Evolutionary conservation across 1,140 invertebrate genomes (phyloP), one percentile per base, ranked within the genome.

Genomic region (Caerostris extrusa): DNA sequence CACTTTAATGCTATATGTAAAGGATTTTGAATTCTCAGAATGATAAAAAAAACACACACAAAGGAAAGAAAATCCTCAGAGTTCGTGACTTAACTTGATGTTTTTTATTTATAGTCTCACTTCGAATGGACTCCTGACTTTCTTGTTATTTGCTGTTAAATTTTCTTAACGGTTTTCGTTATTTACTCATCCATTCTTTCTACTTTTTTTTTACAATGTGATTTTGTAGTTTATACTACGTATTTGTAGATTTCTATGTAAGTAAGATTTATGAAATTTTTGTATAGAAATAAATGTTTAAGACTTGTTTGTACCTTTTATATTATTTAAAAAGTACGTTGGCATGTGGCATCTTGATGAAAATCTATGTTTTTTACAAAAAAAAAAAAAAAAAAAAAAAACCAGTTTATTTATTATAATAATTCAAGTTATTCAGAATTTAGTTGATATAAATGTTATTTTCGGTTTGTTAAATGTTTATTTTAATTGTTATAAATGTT

Each of bases 21-120:
- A 87, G 19, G 60, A 87, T 87, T 12, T 57, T 87, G n/a, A 77
- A 77, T 34, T 77, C 34, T 5, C 12, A 12, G 3, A 77, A 53
- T 50, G 12, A 19, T 83, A 83, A 83, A 57, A 17, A 19, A 56
- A n/a, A n/a, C n/a, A 83, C 56, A 14, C 71, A 10, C 5, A 10
- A 55, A 34, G 34, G 71, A 90, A 17, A 64, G 53, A 90, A 90
- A 90, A 90, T 64, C 58, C 50, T 55, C 61, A 64, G 53, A 14
- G 34, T 69, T 69, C 87, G 87, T 90, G 87, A 90, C 87, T 90
- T 14, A 90, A 90, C 34, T 90, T 14, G 55, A 55, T 56, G 87
- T 4, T 83, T 90, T 90, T 90, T 90, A 90, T 90, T 90, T 90
- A 90, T 90, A 53, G 57, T 55, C 53, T 57, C n/a, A 17, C 53